A percentile compares a stretch with the other conserved stretches of the same genome.
phyloP scores from a whole-genome alignment of 2,113 vertebrate species.

The Oncorhynchus nerka region DNA sequence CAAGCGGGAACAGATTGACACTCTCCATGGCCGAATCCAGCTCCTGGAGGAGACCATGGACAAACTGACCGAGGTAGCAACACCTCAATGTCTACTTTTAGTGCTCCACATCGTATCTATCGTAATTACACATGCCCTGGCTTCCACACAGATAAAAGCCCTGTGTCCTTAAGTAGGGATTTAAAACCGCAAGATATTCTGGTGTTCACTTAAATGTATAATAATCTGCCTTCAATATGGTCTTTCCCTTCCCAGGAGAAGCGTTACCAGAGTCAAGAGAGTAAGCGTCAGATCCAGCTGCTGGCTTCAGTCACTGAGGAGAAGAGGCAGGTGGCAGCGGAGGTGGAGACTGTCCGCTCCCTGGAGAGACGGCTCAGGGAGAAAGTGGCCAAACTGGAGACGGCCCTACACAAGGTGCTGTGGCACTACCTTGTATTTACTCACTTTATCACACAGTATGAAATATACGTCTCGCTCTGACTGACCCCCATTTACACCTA shows the following conservation, averaged over 20 bases:
- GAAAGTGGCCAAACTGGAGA: conserved; percentile 75
- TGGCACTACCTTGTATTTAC: neutral
- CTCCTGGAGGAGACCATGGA: conserved; percentile 80
- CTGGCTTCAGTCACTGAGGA: conserved; percentile 66
- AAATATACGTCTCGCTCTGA: neutral
- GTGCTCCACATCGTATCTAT: too few species aligned
- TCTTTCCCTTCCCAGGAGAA: conserved; percentile 75
- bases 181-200: neutral
- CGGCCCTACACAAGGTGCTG: conserved; percentile 81
- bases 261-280: conserved; percentile 70
- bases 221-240: neutral
- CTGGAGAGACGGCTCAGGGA: conserved; percentile 74
- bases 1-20: conserved; percentile 80
- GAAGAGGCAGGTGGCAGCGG: conserved; percentile 73
- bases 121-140: neutral
- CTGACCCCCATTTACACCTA: neutral
- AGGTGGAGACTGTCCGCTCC: conserved; percentile 72
- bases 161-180: neutral
- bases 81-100: neutral
- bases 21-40: conserved; percentile 79
- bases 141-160: neutral
- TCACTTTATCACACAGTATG: conserved; percentile 3
- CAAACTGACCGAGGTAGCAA: conserved; percentile 73
- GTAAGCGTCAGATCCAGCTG: conserved; percentile 68
- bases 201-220: neutral